Base-by-base conservation (phyloP, 2,113 vertebrate species). In the Ailuropoda melanoleuca region DNA sequence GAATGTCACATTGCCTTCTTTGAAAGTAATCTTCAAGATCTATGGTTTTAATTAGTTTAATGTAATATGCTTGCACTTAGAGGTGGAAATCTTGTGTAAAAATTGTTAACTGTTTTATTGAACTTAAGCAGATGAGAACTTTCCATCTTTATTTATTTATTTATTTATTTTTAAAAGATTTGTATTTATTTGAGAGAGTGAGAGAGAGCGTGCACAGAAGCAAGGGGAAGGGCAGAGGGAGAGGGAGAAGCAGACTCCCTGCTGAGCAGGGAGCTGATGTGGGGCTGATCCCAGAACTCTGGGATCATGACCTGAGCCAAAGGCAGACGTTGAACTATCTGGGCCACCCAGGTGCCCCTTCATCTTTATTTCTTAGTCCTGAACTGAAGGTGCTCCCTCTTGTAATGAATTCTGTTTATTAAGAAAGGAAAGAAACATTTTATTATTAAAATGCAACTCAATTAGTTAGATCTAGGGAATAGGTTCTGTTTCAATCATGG, bases 71-170 rank as follows among this genome's bases (percentile, higher is more conserved):
- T 85, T 89, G 34, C 1, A 46, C 56, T 95, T 89, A 86, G 48
- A 92, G 37, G 34, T 96, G 48, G 31, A 84, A 77, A 66, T 92
- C 37, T 92, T 89, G 14, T 50, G 43, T 93, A 58, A 80, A 84
- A 95, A 84, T 80, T 89, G 84, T 92, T 50, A 80, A 62, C 72
- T 72, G 60, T 93, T 84, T 85, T 13, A 70, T 77, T 83, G 92
- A 96, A 93, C 81, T 75, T 72, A 58, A 95, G 70, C 37, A 84
- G 17, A 46, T 93, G 50, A 87, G 18, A 87, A 48, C 19, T 68
- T 75, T 5, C 26, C 55, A 56, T 82, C 64, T 66, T 78, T 80
- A n/a, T 96, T 70, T 97, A 43, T 43, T 43, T 43, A 43, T 43
- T 43, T 43, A 43, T 43, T 43, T 43, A 43, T 43, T 43, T 43